These are phyloP conservation scores for Papilio protenor DNA, from an alignment of 2,888 invertebrate species.

Conservation along the genomic window DNA sequence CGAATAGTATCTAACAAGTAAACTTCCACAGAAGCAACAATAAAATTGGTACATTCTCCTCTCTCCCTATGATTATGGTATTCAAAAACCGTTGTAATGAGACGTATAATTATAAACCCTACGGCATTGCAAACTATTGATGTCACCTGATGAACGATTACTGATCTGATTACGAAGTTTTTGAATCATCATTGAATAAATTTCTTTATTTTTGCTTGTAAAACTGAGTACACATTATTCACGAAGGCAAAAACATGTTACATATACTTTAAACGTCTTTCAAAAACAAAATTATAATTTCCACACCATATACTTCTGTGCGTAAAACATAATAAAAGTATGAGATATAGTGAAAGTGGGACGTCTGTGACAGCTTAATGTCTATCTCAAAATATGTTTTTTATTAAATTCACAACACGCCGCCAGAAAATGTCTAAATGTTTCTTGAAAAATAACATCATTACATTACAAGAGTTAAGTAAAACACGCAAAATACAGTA, in stretches of 20 bases:
- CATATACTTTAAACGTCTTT: neutral
- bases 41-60: no score
- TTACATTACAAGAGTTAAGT: neutral
- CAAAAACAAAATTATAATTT: slow-evolving; percentile 13
- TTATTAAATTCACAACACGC: slow-evolving; percentile 17
- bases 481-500: neutral
- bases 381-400: slow-evolving; percentile 13
- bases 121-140: no score
- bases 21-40: no score
- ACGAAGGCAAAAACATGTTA: neutral
- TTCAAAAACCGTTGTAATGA: no score
- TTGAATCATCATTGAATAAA: no score
- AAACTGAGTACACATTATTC: no score
- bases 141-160: no score
- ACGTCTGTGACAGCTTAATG: slow-evolving; percentile 18
- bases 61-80: no score
- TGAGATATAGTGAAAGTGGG: slow-evolving; percentile 9
- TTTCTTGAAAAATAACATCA: neutral
- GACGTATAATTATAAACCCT: no score
- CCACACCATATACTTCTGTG: slow-evolving; percentile 26
- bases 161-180: no score
- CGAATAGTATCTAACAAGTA: no score
- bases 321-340: slow-evolving; percentile 10
- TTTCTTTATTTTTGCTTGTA: no score
- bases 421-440: neutral